A percentile compares a stretch with the other conserved stretches of the same genome.
Evolutionary conservation across 2,113 vertebrate species (phyloP).

Genomic region (Phalacrocorax aristotelis): DNA sequence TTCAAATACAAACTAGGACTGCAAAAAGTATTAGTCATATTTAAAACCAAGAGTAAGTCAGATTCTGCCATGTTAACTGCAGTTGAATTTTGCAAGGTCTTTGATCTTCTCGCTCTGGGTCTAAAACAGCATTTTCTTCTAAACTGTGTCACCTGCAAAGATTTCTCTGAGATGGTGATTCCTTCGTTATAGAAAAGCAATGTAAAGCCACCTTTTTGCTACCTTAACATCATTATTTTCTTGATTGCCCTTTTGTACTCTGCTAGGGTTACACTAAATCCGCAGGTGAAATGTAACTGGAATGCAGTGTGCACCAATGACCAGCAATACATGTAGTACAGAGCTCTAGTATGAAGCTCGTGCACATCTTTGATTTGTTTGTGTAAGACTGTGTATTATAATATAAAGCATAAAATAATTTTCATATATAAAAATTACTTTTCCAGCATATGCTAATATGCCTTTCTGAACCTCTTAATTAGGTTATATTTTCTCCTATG

Average conservation of each 20-base stretch:
- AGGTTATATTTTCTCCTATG: neutral
- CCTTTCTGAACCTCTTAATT: neutral
- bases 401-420: neutral
- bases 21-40: neutral
- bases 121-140: neutral
- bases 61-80: neutral
- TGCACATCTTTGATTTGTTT: neutral
- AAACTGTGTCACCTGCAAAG: neutral
- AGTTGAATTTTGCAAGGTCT: neutral
- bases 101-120: neutral
- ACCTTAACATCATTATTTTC: neutral
- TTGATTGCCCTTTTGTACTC: neutral
- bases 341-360: neutral
- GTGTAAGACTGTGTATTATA: neutral
- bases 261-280: neutral
- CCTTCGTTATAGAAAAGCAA: neutral
- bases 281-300: neutral
- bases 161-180: neutral
- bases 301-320: rapidly evolving
- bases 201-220: neutral
- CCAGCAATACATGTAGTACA: neutral
- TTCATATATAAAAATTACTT: neutral
- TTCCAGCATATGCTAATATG: neutral
- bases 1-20: neutral
- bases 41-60: neutral